A percentile compares a stretch with the other conserved stretches of the same genome.
These are phyloP conservation scores for Alviniconcha marisindica DNA, from an alignment of 1,140 invertebrate genomes.

Conservation along the genomic window DNA sequence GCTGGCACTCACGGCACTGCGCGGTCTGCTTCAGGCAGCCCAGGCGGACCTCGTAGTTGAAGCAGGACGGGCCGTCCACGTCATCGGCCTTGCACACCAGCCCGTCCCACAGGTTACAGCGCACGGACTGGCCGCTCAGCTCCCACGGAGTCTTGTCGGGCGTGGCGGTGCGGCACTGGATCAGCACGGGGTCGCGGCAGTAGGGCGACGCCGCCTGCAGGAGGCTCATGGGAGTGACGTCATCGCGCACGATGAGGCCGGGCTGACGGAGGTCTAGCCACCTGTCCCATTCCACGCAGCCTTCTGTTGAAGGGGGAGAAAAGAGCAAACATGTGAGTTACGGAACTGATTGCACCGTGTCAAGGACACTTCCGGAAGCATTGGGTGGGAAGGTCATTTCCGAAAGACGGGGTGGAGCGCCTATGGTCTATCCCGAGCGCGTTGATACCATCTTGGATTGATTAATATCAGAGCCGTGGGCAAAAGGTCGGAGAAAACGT, in stretches of 20 bases:
- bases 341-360: too few species aligned
- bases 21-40: slow-evolving; percentile 63
- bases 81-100: slow-evolving; percentile 80
- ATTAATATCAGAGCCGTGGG: too few species aligned
- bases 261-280: slow-evolving; percentile 59
- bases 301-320: slow-evolving; percentile 35
- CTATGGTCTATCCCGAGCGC: too few species aligned
- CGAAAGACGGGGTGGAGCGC: too few species aligned
- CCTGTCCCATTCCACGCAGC: slow-evolving; percentile 55
- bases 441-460: too few species aligned
- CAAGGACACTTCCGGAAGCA: too few species aligned
- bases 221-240: slow-evolving; percentile 50
- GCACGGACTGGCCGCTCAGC: slow-evolving; percentile 79
- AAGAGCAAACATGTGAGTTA: too few species aligned
- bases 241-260: slow-evolving; percentile 47
- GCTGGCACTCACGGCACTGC: slow-evolving; percentile 62
- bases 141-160: slow-evolving; percentile 47
- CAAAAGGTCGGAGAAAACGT: too few species aligned
- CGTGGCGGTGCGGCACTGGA: slow-evolving; percentile 65
- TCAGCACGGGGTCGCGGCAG: slow-evolving; percentile 59
- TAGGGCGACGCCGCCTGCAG: slow-evolving; percentile 46
- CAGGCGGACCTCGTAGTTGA: slow-evolving; percentile 71
- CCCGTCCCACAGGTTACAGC: slow-evolving; percentile 85
- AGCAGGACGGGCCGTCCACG: slow-evolving; percentile 57
- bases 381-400: neutral